Conservation (phyloP, 2,797 vertebrate genomes). For the Syngnathus rostellatus region DNA sequence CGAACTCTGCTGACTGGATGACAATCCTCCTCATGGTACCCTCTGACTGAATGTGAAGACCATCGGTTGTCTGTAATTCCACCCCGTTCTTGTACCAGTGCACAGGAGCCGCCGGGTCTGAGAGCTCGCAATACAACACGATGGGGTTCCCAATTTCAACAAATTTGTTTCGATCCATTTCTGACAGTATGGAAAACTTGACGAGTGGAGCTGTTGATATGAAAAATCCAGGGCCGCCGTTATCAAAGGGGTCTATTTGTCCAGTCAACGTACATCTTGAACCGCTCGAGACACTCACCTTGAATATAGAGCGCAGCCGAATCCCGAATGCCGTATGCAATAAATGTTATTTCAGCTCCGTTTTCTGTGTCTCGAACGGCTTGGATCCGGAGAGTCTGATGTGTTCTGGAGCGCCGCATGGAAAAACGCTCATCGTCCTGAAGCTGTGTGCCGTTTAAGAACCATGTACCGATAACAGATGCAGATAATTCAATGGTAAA, state of each 20-base stretch:
- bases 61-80: slow-evolving; percentile 65
- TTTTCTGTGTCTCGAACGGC: slow-evolving; percentile 71
- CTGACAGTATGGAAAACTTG: slow-evolving; percentile 72
- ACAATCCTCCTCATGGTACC: slow-evolving; percentile 78
- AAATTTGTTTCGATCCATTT: slow-evolving; percentile 80
- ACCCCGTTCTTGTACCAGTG: slow-evolving; percentile 78
- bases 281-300: slow-evolving; percentile 61
- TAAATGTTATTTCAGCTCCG: slow-evolving; percentile 80
- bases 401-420: slow-evolving; percentile 63
- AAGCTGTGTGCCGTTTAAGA: slow-evolving; percentile 76
- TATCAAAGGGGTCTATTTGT: background rate
- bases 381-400: slow-evolving; percentile 79
- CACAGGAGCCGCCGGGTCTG: slow-evolving; percentile 66
- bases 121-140: slow-evolving; percentile 78
- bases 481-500: slow-evolving; percentile 88
- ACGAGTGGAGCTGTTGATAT: slow-evolving; percentile 70
- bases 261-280: no score
- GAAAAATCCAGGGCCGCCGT: background rate
- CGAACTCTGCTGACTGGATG: slow-evolving; percentile 74
- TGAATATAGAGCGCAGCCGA: slow-evolving; percentile 82
- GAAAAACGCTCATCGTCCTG: slow-evolving; percentile 68
- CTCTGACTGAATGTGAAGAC: slow-evolving; percentile 74
- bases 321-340: slow-evolving; percentile 77
- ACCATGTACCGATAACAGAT: slow-evolving; percentile 80
- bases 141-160: slow-evolving; percentile 76